Percentiles rank a stretch among this genome's conserved stretches.
These are phyloP conservation scores for Melinaea menophilus DNA, from an alignment of 2,888 invertebrate genomes.

Conservation along the genomic window DNA sequence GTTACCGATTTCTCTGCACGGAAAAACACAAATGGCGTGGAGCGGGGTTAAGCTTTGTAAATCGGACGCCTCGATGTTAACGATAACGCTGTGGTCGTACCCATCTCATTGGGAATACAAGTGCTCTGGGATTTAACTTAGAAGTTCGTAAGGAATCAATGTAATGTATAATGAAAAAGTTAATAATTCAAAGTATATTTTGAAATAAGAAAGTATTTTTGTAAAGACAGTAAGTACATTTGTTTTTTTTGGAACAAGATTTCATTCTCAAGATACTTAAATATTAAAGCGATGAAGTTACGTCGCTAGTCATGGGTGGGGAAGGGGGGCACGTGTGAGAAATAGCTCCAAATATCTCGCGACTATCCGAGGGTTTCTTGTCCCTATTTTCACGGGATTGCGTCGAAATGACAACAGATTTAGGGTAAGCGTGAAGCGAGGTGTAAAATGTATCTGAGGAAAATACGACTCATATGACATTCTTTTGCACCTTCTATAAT, in stretches of 20 bases:
- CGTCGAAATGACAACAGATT: constrained; percentile 75
- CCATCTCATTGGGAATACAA: constrained; percentile 33
- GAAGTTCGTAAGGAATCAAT: too few species aligned
- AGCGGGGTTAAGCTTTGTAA: constrained; percentile 67
- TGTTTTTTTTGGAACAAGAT: constrained; percentile 40
- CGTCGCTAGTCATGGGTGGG: constrained; percentile 35
- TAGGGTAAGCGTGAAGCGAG: constrained; percentile 74
- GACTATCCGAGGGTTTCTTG: constrained; percentile 68
- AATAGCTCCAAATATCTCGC: constrained; percentile 70
- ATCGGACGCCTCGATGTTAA: constrained; percentile 58
- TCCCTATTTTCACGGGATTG: constrained; percentile 71
- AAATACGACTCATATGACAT: constrained; percentile 71
- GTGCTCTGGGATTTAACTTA: constrained; percentile 23
- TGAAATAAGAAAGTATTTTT: too few species aligned
- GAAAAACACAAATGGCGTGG: constrained; percentile 69
- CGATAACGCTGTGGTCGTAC: constrained; percentile 43
- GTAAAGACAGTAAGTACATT: too few species aligned
- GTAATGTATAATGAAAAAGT: constrained; percentile 5
- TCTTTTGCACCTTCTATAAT: constrained; percentile 66
- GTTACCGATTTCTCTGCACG: constrained; percentile 74
- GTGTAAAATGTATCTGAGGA: constrained; percentile 75
- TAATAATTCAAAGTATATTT: constrained; percentile 14
- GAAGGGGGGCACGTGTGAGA: constrained; percentile 59
- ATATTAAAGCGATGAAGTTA: constrained; percentile 65
- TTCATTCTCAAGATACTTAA: constrained; percentile 66